phyloP scores from a whole-genome alignment of 2,888 invertebrate species.

The Molorchus minor region DNA sequence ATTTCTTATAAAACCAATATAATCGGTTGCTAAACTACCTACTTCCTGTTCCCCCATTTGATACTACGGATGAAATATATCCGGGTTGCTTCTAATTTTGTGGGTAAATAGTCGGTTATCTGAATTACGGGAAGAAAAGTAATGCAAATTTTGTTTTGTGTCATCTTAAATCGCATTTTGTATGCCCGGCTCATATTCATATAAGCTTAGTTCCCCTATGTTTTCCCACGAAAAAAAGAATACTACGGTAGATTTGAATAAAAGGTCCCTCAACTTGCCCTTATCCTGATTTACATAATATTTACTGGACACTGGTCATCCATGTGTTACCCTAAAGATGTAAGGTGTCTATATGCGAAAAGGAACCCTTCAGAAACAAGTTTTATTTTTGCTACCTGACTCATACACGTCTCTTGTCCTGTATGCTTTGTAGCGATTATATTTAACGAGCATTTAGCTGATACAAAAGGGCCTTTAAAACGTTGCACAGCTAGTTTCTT shows the following conservation, averaged over 20 bases:
- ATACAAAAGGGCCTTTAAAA: conserved; percentile 10
- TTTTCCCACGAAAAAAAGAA: conserved; percentile 56
- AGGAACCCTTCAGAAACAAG: conserved; percentile 40
- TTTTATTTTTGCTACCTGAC: conserved; percentile 44
- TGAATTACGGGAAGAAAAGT: conserved; percentile 37
- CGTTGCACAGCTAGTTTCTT: too few relatives aligned
- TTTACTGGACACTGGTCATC: conserved; percentile 59
- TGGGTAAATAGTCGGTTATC: conserved; percentile 43
- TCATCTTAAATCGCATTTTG: conserved; percentile 46
- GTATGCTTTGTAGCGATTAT: conserved; percentile 1
- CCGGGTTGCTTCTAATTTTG: conserved; percentile 38
- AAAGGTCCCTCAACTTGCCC: conserved; percentile 51
- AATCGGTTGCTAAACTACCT: too few relatives aligned
- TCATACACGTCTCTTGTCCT: conserved; percentile 1
- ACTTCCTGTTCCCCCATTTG: too few relatives aligned
- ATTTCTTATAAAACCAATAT: too few relatives aligned
- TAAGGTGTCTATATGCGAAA: conserved; percentile 41
- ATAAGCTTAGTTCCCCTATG: conserved; percentile 40
- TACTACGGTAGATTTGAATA: conserved; percentile 53
- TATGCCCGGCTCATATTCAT: conserved; percentile 38
- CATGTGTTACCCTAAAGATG: conserved; percentile 49
- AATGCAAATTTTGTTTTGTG: conserved; percentile 50
- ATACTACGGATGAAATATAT: conserved; percentile 28
- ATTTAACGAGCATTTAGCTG: conserved; percentile 3
- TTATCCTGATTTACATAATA: conserved; percentile 56